A percentile compares a stretch with the other conserved stretches of the same genome.
phyloP scores from a whole-genome alignment of 2,888 invertebrate species.

The Scrobipalpa costella region DNA sequence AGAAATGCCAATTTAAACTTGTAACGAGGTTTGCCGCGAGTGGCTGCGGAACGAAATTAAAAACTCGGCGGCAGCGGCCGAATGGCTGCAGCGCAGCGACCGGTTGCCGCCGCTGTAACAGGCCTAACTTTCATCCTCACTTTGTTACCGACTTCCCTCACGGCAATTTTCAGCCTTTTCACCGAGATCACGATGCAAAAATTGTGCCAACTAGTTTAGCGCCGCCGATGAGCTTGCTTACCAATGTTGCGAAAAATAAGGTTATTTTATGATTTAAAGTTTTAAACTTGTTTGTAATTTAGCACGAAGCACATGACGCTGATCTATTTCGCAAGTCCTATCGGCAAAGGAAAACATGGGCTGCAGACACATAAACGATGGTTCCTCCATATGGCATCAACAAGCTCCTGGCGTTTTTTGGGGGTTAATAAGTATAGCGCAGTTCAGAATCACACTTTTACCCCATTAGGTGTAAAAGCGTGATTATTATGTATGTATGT shows the following conservation, averaged over 20 bases:
- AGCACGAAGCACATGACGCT: too few species aligned
- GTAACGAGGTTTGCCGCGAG: conserved; percentile 78
- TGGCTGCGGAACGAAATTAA: conserved; percentile 77
- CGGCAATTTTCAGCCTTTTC: conserved; percentile 59
- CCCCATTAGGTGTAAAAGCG: too few species aligned
- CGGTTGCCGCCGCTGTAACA: conserved; percentile 65
- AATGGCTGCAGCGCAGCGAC: conserved; percentile 51
- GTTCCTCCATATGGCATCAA: too few species aligned
- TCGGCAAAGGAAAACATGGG: too few species aligned
- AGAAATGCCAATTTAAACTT: conserved; percentile 81
- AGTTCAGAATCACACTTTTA: too few species aligned
- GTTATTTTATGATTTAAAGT: too few species aligned
- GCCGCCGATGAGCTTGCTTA: conserved; percentile 15
- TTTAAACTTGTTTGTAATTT: too few species aligned
- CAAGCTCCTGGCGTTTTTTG: too few species aligned
- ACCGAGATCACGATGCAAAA: conserved; percentile 53
- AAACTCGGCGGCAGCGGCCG: conserved; percentile 67
- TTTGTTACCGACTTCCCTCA: conserved; percentile 65
- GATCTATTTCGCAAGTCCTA: too few species aligned
- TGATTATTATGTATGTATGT: too few species aligned
- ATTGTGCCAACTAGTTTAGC: conserved; percentile 33
- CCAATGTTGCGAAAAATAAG: neutral
- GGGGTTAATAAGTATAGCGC: too few species aligned
- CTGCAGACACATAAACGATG: too few species aligned
- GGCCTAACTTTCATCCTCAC: conserved; percentile 73